phyloP scores from a whole-genome alignment of 2,888 invertebrate genomes.

The Hymenopus coronatus region DNA sequence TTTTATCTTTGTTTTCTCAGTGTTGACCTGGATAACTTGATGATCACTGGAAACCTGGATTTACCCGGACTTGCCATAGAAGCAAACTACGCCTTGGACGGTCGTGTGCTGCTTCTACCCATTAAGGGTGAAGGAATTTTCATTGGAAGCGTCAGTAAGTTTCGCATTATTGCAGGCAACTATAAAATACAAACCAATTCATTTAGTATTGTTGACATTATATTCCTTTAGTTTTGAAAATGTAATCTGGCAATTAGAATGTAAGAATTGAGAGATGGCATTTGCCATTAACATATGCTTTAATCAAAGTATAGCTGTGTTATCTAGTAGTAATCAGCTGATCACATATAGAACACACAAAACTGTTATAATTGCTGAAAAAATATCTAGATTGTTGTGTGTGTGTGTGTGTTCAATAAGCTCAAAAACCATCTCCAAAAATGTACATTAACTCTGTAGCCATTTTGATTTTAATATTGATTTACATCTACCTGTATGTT shows the following conservation, averaged over 20 bases:
- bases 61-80: slow-evolving; percentile 39
- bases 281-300: not conserved
- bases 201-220: no score
- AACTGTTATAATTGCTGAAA: no score
- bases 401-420: no score
- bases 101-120: slow-evolving; percentile 38
- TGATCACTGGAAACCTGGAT: slow-evolving; percentile 47
- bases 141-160: slow-evolving; percentile 38
- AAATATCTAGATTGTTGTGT: no score
- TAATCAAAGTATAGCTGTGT: not conserved
- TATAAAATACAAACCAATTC: no score
- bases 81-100: slow-evolving; percentile 38
- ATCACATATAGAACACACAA: no score
- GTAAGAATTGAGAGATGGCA: no score
- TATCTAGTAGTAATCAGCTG: not conserved
- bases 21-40: slow-evolving; percentile 47
- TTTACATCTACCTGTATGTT: not conserved
- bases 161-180: not conserved
- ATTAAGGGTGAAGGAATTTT: slow-evolving; percentile 38
- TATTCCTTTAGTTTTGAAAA: no score
- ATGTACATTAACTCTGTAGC: no score
- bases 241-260: no score
- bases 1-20: slow-evolving; percentile 39
- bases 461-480: no score
- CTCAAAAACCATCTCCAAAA: no score